Base-by-base conservation (phyloP, 2,797 vertebrate species). In the Chelonia mydas region DNA sequence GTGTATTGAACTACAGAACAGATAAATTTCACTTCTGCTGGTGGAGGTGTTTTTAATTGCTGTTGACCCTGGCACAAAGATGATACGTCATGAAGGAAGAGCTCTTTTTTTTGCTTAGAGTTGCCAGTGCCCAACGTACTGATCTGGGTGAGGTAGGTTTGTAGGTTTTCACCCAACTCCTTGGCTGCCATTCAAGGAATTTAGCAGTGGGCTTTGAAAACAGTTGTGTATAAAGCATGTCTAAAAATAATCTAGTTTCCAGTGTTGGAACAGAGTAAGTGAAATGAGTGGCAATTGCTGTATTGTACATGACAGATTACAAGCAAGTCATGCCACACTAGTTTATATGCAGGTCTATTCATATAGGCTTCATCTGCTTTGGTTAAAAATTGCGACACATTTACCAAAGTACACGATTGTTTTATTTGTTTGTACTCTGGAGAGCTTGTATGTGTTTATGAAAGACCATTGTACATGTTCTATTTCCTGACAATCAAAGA, bases 151-250 rank as follows among this genome's bases (percentile, higher is more conserved):
- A 78, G 74, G 78, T 87, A 93, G 89, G 92, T 90, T 97, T 96
- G 83, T 78, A 96, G 81, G 82, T 95, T 92, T 91, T 98, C 96
- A 90, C 93, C 97, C 95, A 96, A 72, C 94, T 74, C 94, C 95
- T 96, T 98, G 96, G 94, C 95, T 90, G 88, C 89, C n/a, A 76
- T 92, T 97, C 97, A 97, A 97, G 95, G 94, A 95, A 90, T 97
- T 97, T 77, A 95, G 90, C 21, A 21, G 85, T 81, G 74, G 85
- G 53, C 95, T 98, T 97, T 96, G 96, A 94, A 96, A 97, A 92
- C 76, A 94, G 79, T 95, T 94, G 90, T 92, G 41, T 72, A 95
- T 90, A 96, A 96, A 95, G 95, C 92, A 74, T 5, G 89, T 88
- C 95, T 97, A 94, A 95, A 98, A 97, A 54, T 89, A 96, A 85